phyloP scores from a whole-genome alignment of 2,797 vertebrate genomes.

The Coendou prehensilis region DNA sequence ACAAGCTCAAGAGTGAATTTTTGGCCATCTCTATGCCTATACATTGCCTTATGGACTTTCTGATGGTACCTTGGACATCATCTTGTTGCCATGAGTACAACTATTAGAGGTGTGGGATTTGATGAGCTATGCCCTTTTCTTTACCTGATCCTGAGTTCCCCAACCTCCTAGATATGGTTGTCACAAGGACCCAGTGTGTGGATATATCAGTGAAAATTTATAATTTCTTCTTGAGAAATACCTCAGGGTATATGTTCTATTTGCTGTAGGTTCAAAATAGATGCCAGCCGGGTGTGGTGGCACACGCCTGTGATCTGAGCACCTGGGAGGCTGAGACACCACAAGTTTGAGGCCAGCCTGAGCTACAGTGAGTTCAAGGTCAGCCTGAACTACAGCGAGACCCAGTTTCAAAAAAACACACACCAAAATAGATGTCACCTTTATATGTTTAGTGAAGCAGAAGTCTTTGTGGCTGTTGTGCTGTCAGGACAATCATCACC shows the following conservation, averaged over 20 bases:
- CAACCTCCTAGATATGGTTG: background rate
- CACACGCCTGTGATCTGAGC: background rate
- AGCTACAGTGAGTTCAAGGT: background rate
- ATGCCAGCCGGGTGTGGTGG: background rate
- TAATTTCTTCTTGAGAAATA: background rate
- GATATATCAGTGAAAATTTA: background rate
- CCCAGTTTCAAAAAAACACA: background rate
- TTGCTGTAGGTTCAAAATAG: background rate
- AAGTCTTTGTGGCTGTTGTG: background rate
- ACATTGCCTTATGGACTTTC: background rate
- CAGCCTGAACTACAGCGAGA: background rate
- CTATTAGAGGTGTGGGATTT: background rate
- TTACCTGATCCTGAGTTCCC: background rate
- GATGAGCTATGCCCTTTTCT: background rate
- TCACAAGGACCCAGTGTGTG: background rate
- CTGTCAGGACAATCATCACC: background rate
- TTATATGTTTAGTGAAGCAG: background rate
- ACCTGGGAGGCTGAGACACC: background rate
- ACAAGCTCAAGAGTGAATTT: background rate
- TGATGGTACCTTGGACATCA: background rate
- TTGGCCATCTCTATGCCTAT: background rate
- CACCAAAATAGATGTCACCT: background rate
- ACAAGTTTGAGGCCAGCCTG: background rate
- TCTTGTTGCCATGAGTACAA: background rate
- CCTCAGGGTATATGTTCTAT: background rate